Base-by-base conservation (phyloP, 2,888 invertebrate genomes). In the Amiota minor region DNA sequence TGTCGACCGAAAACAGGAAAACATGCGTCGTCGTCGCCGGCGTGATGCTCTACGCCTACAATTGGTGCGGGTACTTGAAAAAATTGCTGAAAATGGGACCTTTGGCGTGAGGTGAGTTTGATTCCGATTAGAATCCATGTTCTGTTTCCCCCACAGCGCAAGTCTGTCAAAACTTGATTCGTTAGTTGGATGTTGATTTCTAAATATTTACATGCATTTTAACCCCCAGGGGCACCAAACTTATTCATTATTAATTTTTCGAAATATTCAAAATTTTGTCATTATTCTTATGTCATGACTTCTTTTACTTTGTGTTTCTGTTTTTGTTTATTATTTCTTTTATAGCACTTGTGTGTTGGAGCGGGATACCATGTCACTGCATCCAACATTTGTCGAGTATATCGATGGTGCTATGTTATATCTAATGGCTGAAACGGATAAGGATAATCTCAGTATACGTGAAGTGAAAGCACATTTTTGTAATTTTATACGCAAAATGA, bases 1-100 rank as follows among this genome's bases (percentile, higher is more conserved):
- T 0, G 96, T 98, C 20, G 99, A 99, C 89, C 93, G 97, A 67
- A 99, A 98, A 88, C 98, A 98, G 90, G 99, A 99, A 89, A 99
- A 98, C 88, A 95, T 98, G 92, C 92, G 98, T 72, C 91, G 99
- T 56, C 92, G 98, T 56, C 91, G 97, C 72, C 92, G 98, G 55
- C 93, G 98, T 72, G 99, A 99, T 89, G 96, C 97, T 12, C 91
- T 99, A 69, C 92, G 99, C 61, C 91, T 99, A 59, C 97, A 98
- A 85, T 91, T 99, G 78, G 96, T 98, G 75, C 94, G 96, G 84
- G 95, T 99, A 80, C 91, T 99, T 80, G 96, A 99, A 86, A 92
- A 97, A 75, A 96, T 98, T 76, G 98, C 98, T 1, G 96, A 97
- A 87, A 94, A 95, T 89, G 96, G 95, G 75, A 97, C 97, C 0